Base-by-base conservation (phyloP, 2,888 invertebrate genomes). In the Drosophila ustulata region DNA sequence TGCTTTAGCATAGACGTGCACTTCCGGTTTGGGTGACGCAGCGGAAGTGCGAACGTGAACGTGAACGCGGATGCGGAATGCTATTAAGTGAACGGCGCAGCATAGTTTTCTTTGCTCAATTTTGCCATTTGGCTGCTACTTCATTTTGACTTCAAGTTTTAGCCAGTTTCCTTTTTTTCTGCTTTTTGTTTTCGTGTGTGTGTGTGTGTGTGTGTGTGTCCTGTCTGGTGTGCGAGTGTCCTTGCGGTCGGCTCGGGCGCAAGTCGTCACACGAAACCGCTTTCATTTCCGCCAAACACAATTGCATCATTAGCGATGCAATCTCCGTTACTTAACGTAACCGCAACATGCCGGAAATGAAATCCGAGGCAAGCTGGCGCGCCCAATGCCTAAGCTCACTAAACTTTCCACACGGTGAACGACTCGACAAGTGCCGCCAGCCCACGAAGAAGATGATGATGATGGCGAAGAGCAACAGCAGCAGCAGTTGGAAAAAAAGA, bases 321-420 rank as follows among this genome's bases (percentile, higher is more conserved):
- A 86, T 86, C 85, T 86, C 85, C 85, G 89, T 84, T 86, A 85
- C 88, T 82, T 89, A 88, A 87, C 82, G 82, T 75, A 88, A 76
- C 89, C 88, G 85, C 89, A 89, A 89, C 88, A 85, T 89, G 81
- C 89, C 85, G 85, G 85, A 86, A 89, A 86, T 86, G 89, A 86
- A 85, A 88, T 89, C 85, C 88, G 73, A 80, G 75, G 82, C 88
- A 83, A 88, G 87, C 84, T 73, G 78, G 63, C 75, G 73, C 80
- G 69, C 69, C 71, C 67, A 67, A 53, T 47, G 58, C 71, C 71
- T 66, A 71, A 79, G 75, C 78, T 57, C 67, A 70, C 85, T 87
- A 75, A 85, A 83, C 71, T 73, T 71, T 58, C 45, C 55, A 47
- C 71, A 80, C 83, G 89, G 80, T 86, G 85, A 86, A 87, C 78